phyloP scores from a whole-genome alignment of 2,888 invertebrate species.

The Sipunculus nudus region DNA sequence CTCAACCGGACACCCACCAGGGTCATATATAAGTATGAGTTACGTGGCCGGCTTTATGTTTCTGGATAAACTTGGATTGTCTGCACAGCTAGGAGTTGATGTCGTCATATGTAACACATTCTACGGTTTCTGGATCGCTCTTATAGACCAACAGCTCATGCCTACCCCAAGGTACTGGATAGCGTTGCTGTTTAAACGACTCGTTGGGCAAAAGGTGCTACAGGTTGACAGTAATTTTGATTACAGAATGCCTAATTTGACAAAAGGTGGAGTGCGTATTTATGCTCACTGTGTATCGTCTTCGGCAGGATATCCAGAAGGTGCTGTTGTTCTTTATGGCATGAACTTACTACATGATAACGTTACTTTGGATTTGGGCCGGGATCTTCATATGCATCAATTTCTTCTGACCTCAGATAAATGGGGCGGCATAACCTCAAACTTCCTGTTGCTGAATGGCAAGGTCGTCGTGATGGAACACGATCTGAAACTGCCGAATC shows the following conservation, averaged over 20 bases:
- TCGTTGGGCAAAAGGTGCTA: slow-evolving; percentile 77
- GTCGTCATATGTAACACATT: slow-evolving; percentile 79
- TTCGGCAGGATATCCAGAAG: not conserved
- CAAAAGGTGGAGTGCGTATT: slow-evolving; percentile 70
- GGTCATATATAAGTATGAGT: slow-evolving; percentile 73
- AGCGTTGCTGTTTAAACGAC: slow-evolving; percentile 78
- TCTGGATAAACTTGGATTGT: slow-evolving; percentile 78
- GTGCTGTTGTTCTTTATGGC: slow-evolving; percentile 2
- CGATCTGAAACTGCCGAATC: too few relatives aligned
- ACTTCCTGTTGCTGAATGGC: too few relatives aligned
- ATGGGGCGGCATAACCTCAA: too few relatives aligned
- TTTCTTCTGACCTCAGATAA: too few relatives aligned
- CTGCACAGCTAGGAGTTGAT: slow-evolving; percentile 75
- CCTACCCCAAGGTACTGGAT: slow-evolving; percentile 75
- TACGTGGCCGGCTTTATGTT: slow-evolving; percentile 77
- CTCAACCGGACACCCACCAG: slow-evolving; percentile 79
- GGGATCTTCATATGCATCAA: too few relatives aligned
- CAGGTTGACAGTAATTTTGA: slow-evolving; percentile 22
- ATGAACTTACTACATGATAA: too few relatives aligned
- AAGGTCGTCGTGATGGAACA: too few relatives aligned
- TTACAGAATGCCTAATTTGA: slow-evolving; percentile 63
- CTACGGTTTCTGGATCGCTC: slow-evolving; percentile 75
- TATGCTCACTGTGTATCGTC: slow-evolving; percentile 81
- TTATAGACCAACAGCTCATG: slow-evolving; percentile 70
- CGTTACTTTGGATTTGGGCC: too few relatives aligned